Base-by-base conservation (phyloP, 2,113 vertebrate species). In the Protobothrops flavoviridis region DNA sequence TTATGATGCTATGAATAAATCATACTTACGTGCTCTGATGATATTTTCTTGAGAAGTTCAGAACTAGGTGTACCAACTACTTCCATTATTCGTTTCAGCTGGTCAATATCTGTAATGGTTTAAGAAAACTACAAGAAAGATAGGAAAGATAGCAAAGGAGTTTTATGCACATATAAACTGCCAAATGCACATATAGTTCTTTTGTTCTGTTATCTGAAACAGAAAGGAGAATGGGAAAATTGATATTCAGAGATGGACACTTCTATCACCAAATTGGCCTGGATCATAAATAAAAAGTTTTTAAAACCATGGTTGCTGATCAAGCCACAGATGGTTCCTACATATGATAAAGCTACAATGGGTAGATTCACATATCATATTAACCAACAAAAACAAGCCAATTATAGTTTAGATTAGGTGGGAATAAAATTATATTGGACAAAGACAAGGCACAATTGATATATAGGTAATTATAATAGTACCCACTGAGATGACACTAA, bases 61-160 rank as follows among this genome's bases (percentile, higher is more conserved):
- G 99, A 98, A 55, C 98, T 99, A 10, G 99, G 99, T 0, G 99
- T 99, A 87, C 99, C 99, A 90, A 99, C 99, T 93, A 99, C 98
- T 96, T 99, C 99, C 99, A 99, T 99, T 97, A 99, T 99, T 96
- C 99, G 98, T 96, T 99, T 99, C 92, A 99, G 97, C 87, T 99
- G 99, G 97, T 99, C 99, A 0, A 99, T 99, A 98, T 99, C 99
- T 99, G 92, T 15, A 26, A 53, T n/a, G 91, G 96, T 97, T 98
- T 96, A 98, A 97, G 97, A 97, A 98, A 97, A 91, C 92, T 91
- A 45, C 43, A 87, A 55, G 53, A 88, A 50, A 69, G 3, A 43
- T 52, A 85, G 55, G 24, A 23, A 33, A 88, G 23, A 91, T 8
- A 91, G 61, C 90, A 92, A 9, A 69, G 0, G 0, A 26, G 48